A percentile compares a stretch with the other conserved stretches of the same genome.
Evolutionary conservation across 2,113 vertebrate species (phyloP).

Genomic region (Diglossa brunneiventris): DNA sequence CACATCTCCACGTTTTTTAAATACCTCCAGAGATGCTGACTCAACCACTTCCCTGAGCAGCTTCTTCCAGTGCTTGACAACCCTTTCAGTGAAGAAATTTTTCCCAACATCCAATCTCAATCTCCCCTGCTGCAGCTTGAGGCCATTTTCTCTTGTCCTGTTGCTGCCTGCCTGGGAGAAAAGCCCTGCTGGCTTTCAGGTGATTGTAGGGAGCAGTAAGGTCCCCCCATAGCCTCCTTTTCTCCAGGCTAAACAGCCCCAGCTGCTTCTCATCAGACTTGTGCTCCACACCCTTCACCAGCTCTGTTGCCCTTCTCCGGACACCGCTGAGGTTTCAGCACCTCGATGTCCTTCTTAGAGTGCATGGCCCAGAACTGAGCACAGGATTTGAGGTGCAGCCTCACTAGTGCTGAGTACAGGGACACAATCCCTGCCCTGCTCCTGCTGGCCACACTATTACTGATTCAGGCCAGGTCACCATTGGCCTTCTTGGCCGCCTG

Average conservation of each 20-base stretch:
- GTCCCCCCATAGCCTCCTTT: not conserved
- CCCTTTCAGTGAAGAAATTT: not conserved
- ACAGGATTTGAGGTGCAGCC: fast-evolving
- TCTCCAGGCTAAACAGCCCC: not conserved
- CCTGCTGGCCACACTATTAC: not conserved
- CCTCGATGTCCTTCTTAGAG: not conserved
- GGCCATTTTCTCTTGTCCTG: not conserved
- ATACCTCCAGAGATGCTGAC: not conserved
- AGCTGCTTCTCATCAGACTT: no score
- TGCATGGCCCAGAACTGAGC: not conserved
- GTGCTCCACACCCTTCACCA: not conserved
- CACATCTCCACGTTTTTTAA: not conserved
- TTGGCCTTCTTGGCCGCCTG: not conserved
- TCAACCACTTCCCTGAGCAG: not conserved
- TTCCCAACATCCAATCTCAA: not conserved
- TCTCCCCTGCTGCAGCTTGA: not conserved
- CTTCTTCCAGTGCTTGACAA: not conserved
- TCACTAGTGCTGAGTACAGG: fast-evolving
- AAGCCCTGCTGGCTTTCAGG: not conserved
- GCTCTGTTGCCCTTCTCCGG: not conserved
- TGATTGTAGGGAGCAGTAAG: not conserved
- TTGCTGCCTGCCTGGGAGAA: not conserved
- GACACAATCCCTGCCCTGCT: not conserved
- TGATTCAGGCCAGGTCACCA: fast-evolving
- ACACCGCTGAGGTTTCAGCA: not conserved